Base-by-base conservation (phyloP, 2,113 vertebrate species). In the Oreamnos americanus region DNA sequence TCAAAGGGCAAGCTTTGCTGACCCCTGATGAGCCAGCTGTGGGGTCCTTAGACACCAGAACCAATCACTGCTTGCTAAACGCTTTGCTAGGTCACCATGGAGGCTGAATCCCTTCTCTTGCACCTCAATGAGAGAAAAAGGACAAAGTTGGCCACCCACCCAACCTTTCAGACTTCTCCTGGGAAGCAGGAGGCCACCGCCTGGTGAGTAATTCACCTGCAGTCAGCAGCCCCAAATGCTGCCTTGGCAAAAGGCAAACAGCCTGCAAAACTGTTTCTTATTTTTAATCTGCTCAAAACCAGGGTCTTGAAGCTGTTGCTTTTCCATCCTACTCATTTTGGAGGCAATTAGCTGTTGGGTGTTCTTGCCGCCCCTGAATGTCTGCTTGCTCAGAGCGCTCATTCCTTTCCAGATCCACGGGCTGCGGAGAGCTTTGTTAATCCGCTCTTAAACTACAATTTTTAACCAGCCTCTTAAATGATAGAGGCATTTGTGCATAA, bases 401-500 rank as follows among this genome's bases (percentile, higher is more conserved):
- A 62, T 19, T 86, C 45, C 95, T 97, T 96, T 96, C 96, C 76
- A 95, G 49, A 74, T 2, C 95, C 28, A 53, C 87, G 95, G 83
- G 67, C 57, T 1, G 0, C 62, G 71, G 87, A 98, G 96, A 71
- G 83, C 97, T 98, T 94, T 95, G 95, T 91, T 94, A 98, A 98
- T 94, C 90, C 57, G 26, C 84, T 97, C 97, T 91, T 97, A 94
- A 98, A 98, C 96, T 55, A 94, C 90, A 87, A 94, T 97, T 96
- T 98, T 55, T 85, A 98, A 98, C 93, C 97, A 98, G 14, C 49
- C 28, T 95, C 98, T 98, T 96, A 98, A 98, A 97, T 91, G 98
- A 98, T 95, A 97, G 97, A 98, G 94, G 97, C 98, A 98, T 98
- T 95, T 96, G 92, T 98, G 97, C 97, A 87, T 98, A 98, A 98